phyloP scores from a whole-genome alignment of 2,797 vertebrate genomes.

The Scomberomorus guttatus region DNA sequence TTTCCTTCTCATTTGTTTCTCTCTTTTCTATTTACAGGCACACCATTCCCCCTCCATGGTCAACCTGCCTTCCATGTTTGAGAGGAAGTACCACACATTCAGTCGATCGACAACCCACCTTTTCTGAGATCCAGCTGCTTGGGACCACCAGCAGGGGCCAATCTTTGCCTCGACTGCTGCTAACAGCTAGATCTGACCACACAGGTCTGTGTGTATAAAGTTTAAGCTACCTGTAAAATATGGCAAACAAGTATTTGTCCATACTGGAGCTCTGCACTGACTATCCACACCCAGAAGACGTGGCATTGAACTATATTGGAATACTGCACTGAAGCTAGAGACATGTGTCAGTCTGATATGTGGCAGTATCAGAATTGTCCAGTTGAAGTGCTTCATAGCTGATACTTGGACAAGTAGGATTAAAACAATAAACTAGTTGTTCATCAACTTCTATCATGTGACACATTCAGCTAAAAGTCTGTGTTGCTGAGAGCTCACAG shows the following conservation, averaged over 20 bases:
- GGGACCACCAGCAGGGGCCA: neutral
- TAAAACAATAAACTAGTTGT: constrained; percentile 11
- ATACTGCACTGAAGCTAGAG: neutral
- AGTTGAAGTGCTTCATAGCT: neutral
- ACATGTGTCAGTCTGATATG: constrained; percentile 15
- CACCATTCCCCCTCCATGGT: constrained; percentile 93
- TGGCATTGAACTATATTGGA: neutral
- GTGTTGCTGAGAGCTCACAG: neutral
- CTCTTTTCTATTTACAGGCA: constrained; percentile 79
- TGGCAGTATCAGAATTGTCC: constrained; percentile 37
- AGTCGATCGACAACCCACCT: constrained; percentile 96
- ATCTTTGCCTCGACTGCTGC: constrained; percentile 1
- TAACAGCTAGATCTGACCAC: neutral
- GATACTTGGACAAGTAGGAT: neutral
- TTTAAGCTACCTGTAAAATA: neutral
- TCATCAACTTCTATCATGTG: constrained; percentile 4
- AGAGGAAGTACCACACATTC: constrained; percentile 94
- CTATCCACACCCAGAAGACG: neutral
- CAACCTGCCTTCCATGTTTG: constrained; percentile 92
- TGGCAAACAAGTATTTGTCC: constrained; percentile 28
- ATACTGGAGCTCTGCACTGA: constrained; percentile 19
- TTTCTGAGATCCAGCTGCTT: constrained; percentile 81
- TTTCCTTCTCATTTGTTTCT: constrained; percentile 1
- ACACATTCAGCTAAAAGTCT: neutral
- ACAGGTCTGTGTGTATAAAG: neutral